phyloP scores from a whole-genome alignment of 2,888 invertebrate genomes.

The Lepas anatifera region DNA sequence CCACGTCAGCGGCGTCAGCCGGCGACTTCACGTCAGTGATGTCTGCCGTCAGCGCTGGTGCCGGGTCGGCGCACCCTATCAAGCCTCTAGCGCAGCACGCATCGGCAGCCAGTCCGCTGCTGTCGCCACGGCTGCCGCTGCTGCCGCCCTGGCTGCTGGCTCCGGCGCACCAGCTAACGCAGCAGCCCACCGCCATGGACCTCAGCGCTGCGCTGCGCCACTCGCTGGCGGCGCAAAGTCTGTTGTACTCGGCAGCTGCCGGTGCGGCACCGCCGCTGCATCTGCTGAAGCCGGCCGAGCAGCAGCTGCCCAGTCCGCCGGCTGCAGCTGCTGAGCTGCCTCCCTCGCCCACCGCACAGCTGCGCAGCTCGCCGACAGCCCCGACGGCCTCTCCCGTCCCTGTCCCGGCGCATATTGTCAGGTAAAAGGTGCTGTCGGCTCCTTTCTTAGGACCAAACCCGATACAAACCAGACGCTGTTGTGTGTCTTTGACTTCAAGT shows the following conservation, averaged over 20 bases:
- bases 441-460: too few relatives aligned
- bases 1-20: background rate
- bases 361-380: conserved; percentile 17
- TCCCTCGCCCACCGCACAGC: conserved; percentile 13
- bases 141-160: conserved; percentile 17
- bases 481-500: too few relatives aligned
- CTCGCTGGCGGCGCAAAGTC: conserved; percentile 13
- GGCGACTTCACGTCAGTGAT: background rate
- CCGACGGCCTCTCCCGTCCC: background rate
- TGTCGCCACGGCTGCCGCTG: conserved; percentile 17
- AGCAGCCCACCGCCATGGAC: conserved; percentile 21
- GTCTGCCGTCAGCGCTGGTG: background rate
- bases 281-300: conserved; percentile 17
- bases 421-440: background rate
- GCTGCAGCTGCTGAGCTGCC: background rate
- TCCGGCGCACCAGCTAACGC: background rate
- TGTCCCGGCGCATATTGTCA: background rate
- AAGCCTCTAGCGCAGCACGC: conserved; percentile 6
- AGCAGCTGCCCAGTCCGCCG: background rate
- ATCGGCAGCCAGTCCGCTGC: conserved; percentile 13
- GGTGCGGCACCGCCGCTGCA: conserved; percentile 18
- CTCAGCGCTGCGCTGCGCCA: conserved; percentile 12
- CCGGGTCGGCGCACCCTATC: background rate
- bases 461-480: too few relatives aligned
- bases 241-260: conserved; percentile 14